phyloP scores from a whole-genome alignment of 2,113 vertebrate genomes.

The Sphaerodactylus townsendi region DNA sequence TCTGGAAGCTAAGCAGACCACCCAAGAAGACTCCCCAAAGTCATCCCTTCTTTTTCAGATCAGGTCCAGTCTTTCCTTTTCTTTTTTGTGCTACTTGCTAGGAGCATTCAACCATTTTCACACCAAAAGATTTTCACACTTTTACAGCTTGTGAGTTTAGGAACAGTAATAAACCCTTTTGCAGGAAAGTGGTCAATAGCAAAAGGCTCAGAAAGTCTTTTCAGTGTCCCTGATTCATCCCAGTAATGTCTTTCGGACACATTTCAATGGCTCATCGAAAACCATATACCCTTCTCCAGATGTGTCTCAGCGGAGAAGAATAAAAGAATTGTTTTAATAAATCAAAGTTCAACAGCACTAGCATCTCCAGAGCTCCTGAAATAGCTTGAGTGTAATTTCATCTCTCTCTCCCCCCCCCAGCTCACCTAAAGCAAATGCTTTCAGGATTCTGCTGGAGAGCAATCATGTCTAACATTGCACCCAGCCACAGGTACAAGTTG shows the following conservation, averaged over 20 bases:
- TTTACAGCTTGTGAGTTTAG: background rate
- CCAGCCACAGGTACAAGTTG: background rate
- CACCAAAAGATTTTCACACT: background rate
- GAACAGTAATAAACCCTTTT: constrained; percentile 12
- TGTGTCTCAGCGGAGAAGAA: constrained; percentile 5
- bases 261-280: constrained; percentile 15
- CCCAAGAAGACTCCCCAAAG: too few species aligned
- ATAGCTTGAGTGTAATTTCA: background rate
- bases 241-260: background rate
- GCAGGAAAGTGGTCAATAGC: background rate
- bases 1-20: too few species aligned
- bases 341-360: constrained; percentile 17
- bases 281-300: background rate
- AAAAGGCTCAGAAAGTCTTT: background rate
- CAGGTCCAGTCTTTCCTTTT: background rate
- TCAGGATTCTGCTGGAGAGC: background rate
- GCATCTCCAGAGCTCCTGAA: constrained; percentile 5
- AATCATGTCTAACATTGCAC: background rate
- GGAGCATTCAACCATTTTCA: background rate
- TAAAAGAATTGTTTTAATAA: constrained; percentile 35
- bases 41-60: background rate
- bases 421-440: background rate
- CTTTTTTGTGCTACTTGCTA: background rate
- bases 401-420: background rate
- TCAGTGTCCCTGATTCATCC: constrained; percentile 8